Evolutionary conservation across 2,113 vertebrate species (phyloP), one percentile per base, ranked within the genome.

Genomic region (Callipepla californica): DNA sequence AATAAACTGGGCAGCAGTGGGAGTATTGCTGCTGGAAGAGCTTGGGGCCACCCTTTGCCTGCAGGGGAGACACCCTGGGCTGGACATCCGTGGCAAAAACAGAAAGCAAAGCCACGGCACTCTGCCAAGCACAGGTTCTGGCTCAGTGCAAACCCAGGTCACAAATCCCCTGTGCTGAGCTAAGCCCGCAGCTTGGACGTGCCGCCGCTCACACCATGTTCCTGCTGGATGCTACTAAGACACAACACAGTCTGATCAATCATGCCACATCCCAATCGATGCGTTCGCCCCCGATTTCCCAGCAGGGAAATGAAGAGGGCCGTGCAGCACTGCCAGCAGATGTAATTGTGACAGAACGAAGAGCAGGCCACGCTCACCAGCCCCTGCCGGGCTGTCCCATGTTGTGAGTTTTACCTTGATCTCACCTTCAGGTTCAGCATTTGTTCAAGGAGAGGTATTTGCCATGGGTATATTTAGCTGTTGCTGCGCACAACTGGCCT

Each of bases 401-500:
- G 36, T 63, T 80, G 65, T 0, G 2, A 38, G 42, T 75, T 83
- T 80, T 80, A 80, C 93, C 95, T 94, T 91, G 76, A 18, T 77
- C 87, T 91, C 94, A 91, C 79, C 94, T 92, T 89, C 76, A 50
- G 59, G 9, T 72, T 63, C 40, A 89, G 81, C 65, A 91, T 81
- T 70, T 75, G 36, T 68, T 87, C 73, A 61, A 67, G 3, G 4
- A 1, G 13, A 91, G 76, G 36, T 91, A 22, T 93, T 89, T 93
- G 91, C 87, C 67, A 32, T 0, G 19, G 47, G 75, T 89, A 59
- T 91, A 75, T 87, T 92, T 80, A 94, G 88, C 92, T 63, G 55
- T 47, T 78, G 88, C 79, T 21, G 82, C 63, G 36, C 82, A 80
- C 85, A 77, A 63, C 82, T 78, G 72, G 68, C 93, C 72, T 0